Base-by-base conservation (phyloP, 2,888 invertebrate genomes). In the Drosophila gaucha region DNA sequence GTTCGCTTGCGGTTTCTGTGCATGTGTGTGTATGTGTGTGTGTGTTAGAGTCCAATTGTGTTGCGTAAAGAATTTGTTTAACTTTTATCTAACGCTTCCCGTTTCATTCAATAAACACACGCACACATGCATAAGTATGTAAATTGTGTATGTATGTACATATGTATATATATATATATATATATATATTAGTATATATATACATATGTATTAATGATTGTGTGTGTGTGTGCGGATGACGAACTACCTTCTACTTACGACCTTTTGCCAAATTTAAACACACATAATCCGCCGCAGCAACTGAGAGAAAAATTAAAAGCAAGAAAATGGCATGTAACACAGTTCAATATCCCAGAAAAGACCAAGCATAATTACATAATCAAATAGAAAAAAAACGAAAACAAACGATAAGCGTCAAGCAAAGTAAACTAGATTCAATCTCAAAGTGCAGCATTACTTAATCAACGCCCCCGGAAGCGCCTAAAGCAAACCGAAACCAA, bases 321-420 rank as follows among this genome's bases (percentile, higher is more conserved):
- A 44, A 60, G 60, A 58, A 60, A 51, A 68, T 55, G 57, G 22
- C 71, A 72, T 64, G 71, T 76, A 89, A 71, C 70, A 64, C 83
- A 75, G 89, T 84, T 86, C 78, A 86, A 89, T 87, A 85, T 80
- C 78, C 86, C 82, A 89, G 89, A 89, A 85, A 84, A 89, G 89
- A 89, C 80, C 86, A 80, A 76, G 85, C 86, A 86, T 89, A 90
- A 90, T 90, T 90, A 90, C 90, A 90, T 90, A 90, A 90, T 89
- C 89, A 89, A 89, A 89, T 90, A 87, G 65, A 78, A 78, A 75
- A 63, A 54, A 35, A 58, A 44, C 47, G 46, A 64, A 30, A 68
- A 67, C 14, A 33, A 47, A 10, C 10, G 6, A 22, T 22, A 14
- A 58, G 52, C 36, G 51, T 8, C 52, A 50, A 52, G 47, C 35